Conservation (phyloP, 2,113 vertebrate species). For the Plestiodon gilberti region DNA sequence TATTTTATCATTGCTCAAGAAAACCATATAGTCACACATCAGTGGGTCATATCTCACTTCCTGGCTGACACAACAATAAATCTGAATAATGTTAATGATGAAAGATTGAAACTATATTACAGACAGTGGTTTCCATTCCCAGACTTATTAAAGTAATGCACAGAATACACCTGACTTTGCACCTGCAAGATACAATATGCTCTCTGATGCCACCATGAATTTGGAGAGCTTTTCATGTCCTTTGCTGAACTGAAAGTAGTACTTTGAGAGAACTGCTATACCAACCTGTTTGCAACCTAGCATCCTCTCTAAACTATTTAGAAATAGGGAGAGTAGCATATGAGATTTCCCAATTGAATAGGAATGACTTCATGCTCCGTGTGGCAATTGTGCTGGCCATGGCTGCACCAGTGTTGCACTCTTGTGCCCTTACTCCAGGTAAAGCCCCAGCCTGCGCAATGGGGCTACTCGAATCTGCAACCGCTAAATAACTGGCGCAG, state of each 20-base stretch:
- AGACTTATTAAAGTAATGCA: not conserved
- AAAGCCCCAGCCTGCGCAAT: too few relatives aligned
- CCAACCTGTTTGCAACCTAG: not conserved
- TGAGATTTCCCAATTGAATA: not conserved
- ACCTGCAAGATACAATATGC: not conserved
- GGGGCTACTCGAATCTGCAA: too few relatives aligned
- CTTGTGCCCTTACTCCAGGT: too few relatives aligned
- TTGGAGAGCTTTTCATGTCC: not conserved
- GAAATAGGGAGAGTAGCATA: not conserved
- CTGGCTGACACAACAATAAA: not conserved
- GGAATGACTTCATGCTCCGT: not conserved
- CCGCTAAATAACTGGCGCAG: too few relatives aligned
- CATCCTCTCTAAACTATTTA: not conserved
- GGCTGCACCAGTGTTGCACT: not conserved
- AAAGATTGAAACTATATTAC: not conserved
- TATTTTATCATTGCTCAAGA: not conserved
- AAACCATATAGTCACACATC: not conserved
- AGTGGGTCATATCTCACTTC: not conserved
- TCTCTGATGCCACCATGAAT: not conserved
- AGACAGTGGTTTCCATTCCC: not conserved
- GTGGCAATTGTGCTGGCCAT: not conserved
- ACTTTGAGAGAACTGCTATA: not conserved
- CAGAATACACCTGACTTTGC: not conserved
- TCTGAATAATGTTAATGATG: not conserved
- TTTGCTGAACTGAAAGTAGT: not conserved